Evolutionary conservation across 2,888 invertebrate genomes (phyloP).

Genomic region (Phragmatobia fuliginosa): DNA sequence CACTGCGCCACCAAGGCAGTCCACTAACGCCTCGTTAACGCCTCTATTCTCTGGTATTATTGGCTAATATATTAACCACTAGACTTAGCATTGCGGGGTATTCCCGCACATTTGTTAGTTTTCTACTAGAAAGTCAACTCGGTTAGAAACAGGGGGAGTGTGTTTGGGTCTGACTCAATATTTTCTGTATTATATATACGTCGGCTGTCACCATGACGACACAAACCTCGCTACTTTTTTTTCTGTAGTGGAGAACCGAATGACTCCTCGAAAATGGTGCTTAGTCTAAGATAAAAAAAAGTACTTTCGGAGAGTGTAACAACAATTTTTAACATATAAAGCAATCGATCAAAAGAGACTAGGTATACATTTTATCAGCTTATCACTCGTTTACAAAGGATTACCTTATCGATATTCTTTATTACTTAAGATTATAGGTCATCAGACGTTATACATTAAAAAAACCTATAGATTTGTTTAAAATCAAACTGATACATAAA

Average conservation of each 20-base stretch:
- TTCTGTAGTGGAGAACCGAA: neutral
- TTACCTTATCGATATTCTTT: slow-evolving; percentile 23
- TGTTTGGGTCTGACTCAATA: neutral
- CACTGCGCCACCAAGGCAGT: no score
- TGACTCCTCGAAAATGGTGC: neutral
- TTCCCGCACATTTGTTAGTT: no score
- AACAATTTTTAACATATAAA: neutral
- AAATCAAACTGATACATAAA: slow-evolving; percentile 3
- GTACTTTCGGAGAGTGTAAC: neutral
- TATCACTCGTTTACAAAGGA: slow-evolving; percentile 14
- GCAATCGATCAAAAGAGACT: slow-evolving; percentile 1
- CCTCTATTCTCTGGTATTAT: no score
- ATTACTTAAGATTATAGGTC: slow-evolving; percentile 19
- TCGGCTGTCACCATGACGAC: no score
- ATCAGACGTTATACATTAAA: neutral
- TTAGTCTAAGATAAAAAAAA: neutral
- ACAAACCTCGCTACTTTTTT: neutral
- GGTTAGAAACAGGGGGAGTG: no score
- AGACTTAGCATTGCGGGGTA: no score
- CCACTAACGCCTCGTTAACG: no score
- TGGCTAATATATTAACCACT: no score
- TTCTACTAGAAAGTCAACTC: no score
- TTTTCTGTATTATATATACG: neutral
- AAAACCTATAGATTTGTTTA: neutral
- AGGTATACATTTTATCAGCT: slow-evolving; percentile 10